Percentiles rank a stretch among this genome's conserved stretches.
These are phyloP conservation scores for Micronycteris hirsuta DNA, from an alignment of 2,113 vertebrate genomes.

Conservation along the genomic window DNA sequence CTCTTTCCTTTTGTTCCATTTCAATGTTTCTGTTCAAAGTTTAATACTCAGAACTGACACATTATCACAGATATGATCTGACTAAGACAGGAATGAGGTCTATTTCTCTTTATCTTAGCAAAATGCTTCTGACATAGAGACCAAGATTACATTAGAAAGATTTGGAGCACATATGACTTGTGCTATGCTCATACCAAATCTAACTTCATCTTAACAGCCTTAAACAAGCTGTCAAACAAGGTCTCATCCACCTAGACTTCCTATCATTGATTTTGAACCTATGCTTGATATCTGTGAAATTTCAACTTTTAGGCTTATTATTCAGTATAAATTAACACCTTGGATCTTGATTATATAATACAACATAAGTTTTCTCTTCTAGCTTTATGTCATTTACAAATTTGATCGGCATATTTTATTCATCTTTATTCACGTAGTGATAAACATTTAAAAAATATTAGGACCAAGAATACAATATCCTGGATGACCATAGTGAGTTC, in stretches of 20 bases:
- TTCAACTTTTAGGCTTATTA: neutral
- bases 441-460: neutral
- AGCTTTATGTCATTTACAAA: neutral
- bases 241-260: neutral
- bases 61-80: neutral
- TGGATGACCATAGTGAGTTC: neutral
- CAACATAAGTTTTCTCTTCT: neutral
- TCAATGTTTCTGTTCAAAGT: neutral
- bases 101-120: conserved; percentile 15
- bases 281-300: neutral
- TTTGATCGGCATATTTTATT: neutral
- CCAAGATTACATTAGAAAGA: neutral
- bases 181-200: neutral
- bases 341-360: neutral
- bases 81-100: neutral
- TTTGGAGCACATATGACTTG: neutral
- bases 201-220: neutral
- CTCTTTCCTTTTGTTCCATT: neutral
- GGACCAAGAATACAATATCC: neutral
- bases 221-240: conserved; percentile 6
- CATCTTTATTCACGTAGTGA: neutral
- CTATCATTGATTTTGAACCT: neutral
- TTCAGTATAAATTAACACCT: neutral
- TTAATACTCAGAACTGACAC: neutral
- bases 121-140: conserved; percentile 21